Evolutionary conservation across 2,888 invertebrate species (phyloP).

Genomic region (Aleiodes testaceus): DNA sequence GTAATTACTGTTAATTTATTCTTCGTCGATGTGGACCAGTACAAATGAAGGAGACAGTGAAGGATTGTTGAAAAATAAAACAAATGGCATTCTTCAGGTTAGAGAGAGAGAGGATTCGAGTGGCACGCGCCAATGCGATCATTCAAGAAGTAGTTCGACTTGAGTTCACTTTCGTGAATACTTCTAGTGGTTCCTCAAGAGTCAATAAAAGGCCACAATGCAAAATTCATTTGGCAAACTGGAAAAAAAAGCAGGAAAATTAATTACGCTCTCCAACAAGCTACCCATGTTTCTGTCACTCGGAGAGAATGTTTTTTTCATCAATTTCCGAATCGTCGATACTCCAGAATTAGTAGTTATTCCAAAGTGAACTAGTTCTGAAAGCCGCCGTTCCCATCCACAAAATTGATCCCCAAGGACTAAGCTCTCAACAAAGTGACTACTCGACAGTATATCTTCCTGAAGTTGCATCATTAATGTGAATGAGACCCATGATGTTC

Average conservation of each 20-base stretch:
- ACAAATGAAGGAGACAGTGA: slow-evolving; percentile 32
- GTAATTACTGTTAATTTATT: too few species aligned
- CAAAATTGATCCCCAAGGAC: slow-evolving; percentile 70
- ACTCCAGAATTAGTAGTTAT: neutral
- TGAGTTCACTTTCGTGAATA: too few species aligned
- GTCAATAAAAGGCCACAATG: too few species aligned
- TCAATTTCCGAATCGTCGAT: slow-evolving; percentile 1
- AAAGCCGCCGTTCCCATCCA: slow-evolving; percentile 56
- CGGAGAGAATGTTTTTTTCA: too few species aligned
- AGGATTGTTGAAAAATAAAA: slow-evolving; percentile 58
- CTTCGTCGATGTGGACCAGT: slow-evolving; percentile 9
- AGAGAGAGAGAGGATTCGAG: slow-evolving; percentile 49
- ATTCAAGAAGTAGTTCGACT: too few species aligned
- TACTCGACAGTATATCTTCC: slow-evolving; percentile 63
- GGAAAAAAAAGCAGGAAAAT: too few species aligned
- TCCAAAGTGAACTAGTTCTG: neutral
- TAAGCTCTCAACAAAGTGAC: slow-evolving; percentile 44
- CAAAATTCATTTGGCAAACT: too few species aligned
- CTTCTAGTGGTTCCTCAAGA: too few species aligned
- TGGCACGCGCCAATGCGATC: slow-evolving; percentile 66
- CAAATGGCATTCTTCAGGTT: slow-evolving; percentile 62
- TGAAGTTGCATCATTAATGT: slow-evolving; percentile 66
- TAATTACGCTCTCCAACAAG: too few species aligned
- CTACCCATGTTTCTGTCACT: too few species aligned
- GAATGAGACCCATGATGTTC: slow-evolving; percentile 47